Conservation (phyloP, 2,888 invertebrate species). For the Tetragnatha montana region DNA sequence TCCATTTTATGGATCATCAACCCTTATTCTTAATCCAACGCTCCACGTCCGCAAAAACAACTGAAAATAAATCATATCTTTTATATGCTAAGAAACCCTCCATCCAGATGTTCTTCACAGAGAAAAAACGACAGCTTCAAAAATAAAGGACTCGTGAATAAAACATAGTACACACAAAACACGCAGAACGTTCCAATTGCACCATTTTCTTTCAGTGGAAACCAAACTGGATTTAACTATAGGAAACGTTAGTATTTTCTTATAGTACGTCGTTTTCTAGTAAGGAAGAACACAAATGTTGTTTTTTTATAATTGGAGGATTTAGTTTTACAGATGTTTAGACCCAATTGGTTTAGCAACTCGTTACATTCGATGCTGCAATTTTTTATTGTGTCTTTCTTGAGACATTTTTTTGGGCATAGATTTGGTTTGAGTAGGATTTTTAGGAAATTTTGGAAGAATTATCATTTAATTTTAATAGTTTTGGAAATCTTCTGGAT, state of each 20-base stretch:
- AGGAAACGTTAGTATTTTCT: not conserved
- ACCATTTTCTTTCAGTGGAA: not conserved
- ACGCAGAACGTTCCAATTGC: not conserved
- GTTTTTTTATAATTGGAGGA: not conserved
- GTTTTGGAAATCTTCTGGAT: no score
- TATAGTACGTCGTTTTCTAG: not conserved
- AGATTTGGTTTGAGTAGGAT: not conserved
- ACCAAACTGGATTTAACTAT: not conserved
- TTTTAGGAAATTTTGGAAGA: not conserved
- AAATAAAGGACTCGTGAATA: not conserved
- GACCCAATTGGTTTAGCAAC: not conserved
- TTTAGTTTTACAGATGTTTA: not conserved
- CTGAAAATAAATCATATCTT: not conserved
- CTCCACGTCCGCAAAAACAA: not conserved
- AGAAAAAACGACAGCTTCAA: not conserved
- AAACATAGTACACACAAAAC: not conserved
- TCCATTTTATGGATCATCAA: not conserved
- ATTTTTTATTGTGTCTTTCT: not conserved
- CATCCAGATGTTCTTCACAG: not conserved
- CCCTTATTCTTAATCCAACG: not conserved
- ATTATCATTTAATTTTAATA: no score
- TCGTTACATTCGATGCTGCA: not conserved
- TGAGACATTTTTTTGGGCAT: not conserved
- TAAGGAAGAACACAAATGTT: no score
- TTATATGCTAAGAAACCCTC: not conserved